Evolutionary conservation across 2,888 invertebrate genomes (phyloP).

Genomic region (Minunthozetes semirufus): DNA sequence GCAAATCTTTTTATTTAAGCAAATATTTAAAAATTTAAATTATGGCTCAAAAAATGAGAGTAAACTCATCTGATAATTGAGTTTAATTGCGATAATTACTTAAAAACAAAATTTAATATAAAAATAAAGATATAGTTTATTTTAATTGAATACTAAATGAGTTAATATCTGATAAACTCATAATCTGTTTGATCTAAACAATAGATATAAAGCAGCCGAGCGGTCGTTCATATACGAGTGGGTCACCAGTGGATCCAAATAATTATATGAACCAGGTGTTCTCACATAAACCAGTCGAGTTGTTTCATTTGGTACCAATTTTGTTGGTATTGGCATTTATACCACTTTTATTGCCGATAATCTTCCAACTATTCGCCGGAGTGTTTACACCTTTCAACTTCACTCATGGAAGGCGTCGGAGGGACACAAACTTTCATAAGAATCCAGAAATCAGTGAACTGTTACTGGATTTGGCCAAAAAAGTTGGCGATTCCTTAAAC

Average conservation of each 20-base stretch:
- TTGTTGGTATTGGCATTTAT: slow-evolving; percentile 15
- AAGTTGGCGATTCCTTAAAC: neutral
- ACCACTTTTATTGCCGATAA: neutral
- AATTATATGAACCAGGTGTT: slow-evolving; percentile 13
- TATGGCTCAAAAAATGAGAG: too few species aligned
- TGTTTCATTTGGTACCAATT: slow-evolving; percentile 13
- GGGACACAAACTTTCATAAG: slow-evolving; percentile 15
- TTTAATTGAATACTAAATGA: too few species aligned
- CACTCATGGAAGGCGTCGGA: slow-evolving; percentile 20
- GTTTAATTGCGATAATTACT: too few species aligned
- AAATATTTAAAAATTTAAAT: too few species aligned
- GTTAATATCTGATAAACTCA: too few species aligned
- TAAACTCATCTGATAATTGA: too few species aligned
- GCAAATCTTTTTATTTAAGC: too few species aligned
- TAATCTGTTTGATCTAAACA: neutral
- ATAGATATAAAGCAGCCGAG: neutral
- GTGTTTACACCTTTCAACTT: slow-evolving; percentile 22
- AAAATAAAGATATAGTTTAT: too few species aligned
- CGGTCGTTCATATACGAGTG: slow-evolving; percentile 9
- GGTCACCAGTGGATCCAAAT: slow-evolving; percentile 3
- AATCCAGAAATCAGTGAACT: slow-evolving; percentile 7
- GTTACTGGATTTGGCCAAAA: neutral
- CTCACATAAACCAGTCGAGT: neutral
- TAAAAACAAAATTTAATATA: too few species aligned
- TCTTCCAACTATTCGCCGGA: slow-evolving; percentile 1